Base-by-base conservation (phyloP, 2,113 vertebrate genomes). In the Mystacornis crossleyi region DNA sequence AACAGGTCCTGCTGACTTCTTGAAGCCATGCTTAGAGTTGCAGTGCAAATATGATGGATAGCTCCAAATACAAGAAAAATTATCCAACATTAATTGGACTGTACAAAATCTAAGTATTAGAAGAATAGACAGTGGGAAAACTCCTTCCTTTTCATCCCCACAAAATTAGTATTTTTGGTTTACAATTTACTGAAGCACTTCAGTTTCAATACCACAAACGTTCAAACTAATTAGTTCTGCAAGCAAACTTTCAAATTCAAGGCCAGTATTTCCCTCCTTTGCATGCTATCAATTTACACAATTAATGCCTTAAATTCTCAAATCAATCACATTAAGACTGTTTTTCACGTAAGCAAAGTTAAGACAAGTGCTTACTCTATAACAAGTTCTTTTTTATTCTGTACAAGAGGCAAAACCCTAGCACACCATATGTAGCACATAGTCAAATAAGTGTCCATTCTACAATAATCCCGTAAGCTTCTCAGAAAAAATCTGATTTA, bases 401-500 rank as follows among this genome's bases (percentile, higher is more conserved):
- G 26, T 33, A 61, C 5, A 50, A 66, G 34, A 86, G 12, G 34
- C 26, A 77, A 90, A 93, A 62, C 23, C 70, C 55, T 84, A 94
- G 25, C 67, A 77, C 13, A 73, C 55, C 70, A 36, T 77, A 95
- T n/a, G 86, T 23, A 82, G 54, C 54, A 67, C 29, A 36, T 55
- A 77, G 80, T 77, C 69, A 88, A 90, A 54, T 55, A 33, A 91
- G 74, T 43, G 21, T 86, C 93, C 85, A 86, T 95, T 95, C 92
- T 79, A 42, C n/a, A 91, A 80, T 96, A 96, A 94, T 96, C 81
- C 74, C 20, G 4, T 91, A 95, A 93, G 86, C 85, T 86, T 72
- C 90, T 93, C 86, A 90, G 24, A 65, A 71, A 96, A 86, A 73
- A 86, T 40, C 71, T 65, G n/a, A n/a, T n/a, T n/a, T n/a, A 85